Evolutionary conservation across 2,888 invertebrate genomes (phyloP).

Genomic region (Oeneis ivallda): DNA sequence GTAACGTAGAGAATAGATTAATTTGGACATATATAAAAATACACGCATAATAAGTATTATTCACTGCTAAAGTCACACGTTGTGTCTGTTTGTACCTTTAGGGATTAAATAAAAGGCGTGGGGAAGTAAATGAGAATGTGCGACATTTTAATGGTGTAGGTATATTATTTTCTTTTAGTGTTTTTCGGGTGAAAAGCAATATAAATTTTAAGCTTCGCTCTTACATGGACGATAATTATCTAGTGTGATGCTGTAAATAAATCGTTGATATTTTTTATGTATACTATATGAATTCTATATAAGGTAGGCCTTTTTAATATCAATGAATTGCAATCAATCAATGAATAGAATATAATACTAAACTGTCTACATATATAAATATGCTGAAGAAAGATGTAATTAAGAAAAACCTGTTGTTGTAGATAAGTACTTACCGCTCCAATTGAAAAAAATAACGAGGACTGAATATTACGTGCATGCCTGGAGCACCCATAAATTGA

Average conservation of each 20-base stretch:
- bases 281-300: too few species aligned
- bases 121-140: conserved; percentile 15
- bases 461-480: background rate
- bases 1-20: too few species aligned
- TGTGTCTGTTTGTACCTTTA: background rate
- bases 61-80: background rate
- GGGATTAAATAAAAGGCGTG: conserved; percentile 2
- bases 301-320: too few species aligned
- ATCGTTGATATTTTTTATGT: too few species aligned
- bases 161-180: conserved; percentile 15
- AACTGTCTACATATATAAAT: too few species aligned
- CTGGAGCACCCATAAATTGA: background rate
- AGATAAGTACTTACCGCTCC: background rate
- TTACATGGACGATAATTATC: background rate
- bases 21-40: too few species aligned
- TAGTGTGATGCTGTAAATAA: too few species aligned
- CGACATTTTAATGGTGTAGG: conserved; percentile 17
- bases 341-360: too few species aligned
- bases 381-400: too few species aligned
- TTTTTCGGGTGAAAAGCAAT: background rate
- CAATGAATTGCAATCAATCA: too few species aligned
- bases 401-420: background rate
- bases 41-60: too few species aligned
- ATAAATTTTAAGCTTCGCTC: background rate
- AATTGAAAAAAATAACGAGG: background rate